Base-by-base conservation (phyloP, 1,140 invertebrate species). In the Bombus waltoni region DNA sequence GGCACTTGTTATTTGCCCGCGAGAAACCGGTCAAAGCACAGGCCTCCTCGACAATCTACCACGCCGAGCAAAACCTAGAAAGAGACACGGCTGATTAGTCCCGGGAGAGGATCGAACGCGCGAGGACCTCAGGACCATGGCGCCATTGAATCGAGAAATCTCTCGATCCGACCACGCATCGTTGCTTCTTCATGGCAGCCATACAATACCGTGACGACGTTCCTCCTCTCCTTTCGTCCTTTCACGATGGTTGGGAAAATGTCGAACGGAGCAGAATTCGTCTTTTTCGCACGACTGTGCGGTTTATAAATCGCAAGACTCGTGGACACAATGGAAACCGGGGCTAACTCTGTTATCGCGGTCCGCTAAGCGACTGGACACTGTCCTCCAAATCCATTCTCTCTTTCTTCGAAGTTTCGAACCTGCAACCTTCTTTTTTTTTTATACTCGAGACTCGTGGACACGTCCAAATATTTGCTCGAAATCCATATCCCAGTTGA, bases 381-480 rank as follows among this genome's bases (percentile, higher is more conserved):
- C 92, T 92, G 87, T 92, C 80, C 86, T 77, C 79, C 44, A 13
- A 62, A 65, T 38, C 65, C 71, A 77, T 76, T 81, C 78, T 83
- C 59, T 74, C 40, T 40, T 47, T 66, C 83, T 28, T 72, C 68
- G 22, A 28, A 18, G 22, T 25, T 25, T 71, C 18, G 72, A 68
- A 28, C 25, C 68, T 78, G 18, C 18, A 73, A 59, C 79, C 76
- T 40, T 84, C 47, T 65, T 70, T 11, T n/a, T 38, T 80, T 22
- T 53, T 53, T 3, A 9, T 40, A 32, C n/a, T 42, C 76, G 42
- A 71, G 81, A 90, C 81, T 91, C 91, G 87, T 65, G 81, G 83
- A 89, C 38, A 25, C 86, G 92, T 94, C 93, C 93, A 93, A 94
- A 94, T 94, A 94, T 94, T 94, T 94, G 93, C 92, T 87, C 86